Percentiles rank a stretch among this genome's conserved stretches.
These are phyloP conservation scores for Jacana jacana DNA, from an alignment of 2,113 vertebrate genomes.

Conservation along the genomic window DNA sequence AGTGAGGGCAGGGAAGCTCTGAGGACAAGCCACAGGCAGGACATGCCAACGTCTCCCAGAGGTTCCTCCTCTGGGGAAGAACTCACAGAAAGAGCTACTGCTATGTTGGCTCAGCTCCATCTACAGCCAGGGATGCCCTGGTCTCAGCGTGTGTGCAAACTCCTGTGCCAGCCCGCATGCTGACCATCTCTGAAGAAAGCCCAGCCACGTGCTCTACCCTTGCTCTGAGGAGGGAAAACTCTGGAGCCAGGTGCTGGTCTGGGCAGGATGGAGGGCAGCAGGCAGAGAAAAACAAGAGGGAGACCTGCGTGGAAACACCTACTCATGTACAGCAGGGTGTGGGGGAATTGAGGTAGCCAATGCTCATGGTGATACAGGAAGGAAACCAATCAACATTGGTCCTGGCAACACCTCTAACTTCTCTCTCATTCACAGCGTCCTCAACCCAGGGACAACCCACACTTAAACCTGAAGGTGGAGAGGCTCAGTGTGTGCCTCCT, in stretches of 20 bases:
- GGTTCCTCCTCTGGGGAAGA: background rate
- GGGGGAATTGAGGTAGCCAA: background rate
- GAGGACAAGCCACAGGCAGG: background rate
- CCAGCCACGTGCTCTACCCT: fast-evolving
- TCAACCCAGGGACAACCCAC: background rate
- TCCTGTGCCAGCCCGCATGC: fast-evolving
- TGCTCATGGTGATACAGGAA: fast-evolving
- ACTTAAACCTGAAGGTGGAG: background rate
- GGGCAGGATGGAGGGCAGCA: background rate
- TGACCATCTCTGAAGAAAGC: background rate
- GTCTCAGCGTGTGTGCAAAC: background rate
- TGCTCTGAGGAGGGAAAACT: background rate
- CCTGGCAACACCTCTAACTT: background rate
- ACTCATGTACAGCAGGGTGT: background rate
- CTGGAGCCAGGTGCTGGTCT: background rate
- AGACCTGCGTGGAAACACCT: background rate
- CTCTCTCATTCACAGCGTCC: background rate
- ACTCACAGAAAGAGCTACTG: background rate
- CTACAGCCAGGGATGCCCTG: background rate
- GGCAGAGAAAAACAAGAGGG: background rate
- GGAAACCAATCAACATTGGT: fast-evolving
- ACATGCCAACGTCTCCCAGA: background rate
- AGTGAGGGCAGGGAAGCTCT: background rate
- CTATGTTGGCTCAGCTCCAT: background rate
- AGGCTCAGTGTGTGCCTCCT: background rate